Evolutionary conservation across 23 tunicate genomes (phyloP).

Genomic region (Aplidium turbinatum): DNA sequence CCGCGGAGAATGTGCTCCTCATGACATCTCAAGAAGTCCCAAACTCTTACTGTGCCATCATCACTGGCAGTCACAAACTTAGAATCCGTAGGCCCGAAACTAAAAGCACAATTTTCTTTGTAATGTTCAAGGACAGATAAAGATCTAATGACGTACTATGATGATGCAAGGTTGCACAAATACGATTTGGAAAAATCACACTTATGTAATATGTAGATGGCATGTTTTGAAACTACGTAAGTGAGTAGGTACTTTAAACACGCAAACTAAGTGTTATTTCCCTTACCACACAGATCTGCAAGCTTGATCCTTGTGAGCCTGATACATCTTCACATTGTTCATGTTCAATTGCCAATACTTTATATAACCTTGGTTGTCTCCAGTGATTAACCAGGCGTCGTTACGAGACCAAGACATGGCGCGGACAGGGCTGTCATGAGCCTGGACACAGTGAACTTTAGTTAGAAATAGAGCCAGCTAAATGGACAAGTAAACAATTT

Average conservation of each 20-base stretch:
- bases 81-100: slow-evolving; percentile 94
- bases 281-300: slow-evolving; percentile 92
- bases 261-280: too few relatives aligned
- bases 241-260: too few relatives aligned
- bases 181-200: too few relatives aligned
- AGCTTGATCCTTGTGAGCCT: slow-evolving; percentile 99
- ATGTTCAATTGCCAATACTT: slow-evolving; percentile 99
- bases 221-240: too few relatives aligned
- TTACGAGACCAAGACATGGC: slow-evolving; percentile 98
- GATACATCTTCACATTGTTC: slow-evolving; percentile 98
- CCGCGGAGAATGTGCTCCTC: slow-evolving; percentile 90
- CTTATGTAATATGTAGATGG: too few relatives aligned
- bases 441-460: slow-evolving; percentile 41
- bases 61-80: slow-evolving; percentile 95
- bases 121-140: too few relatives aligned
- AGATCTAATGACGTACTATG: too few relatives aligned
- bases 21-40: slow-evolving; percentile 84
- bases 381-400: slow-evolving; percentile 94
- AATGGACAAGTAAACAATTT: neutral
- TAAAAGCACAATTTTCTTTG: slow-evolving; percentile 18
- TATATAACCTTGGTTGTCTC: slow-evolving; percentile 95
- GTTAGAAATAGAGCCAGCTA: neutral
- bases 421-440: slow-evolving; percentile 95
- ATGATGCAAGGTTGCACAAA: too few relatives aligned
- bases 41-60: slow-evolving; percentile 97